Evolutionary conservation across 2,888 invertebrate species (phyloP).

Genomic region (Papilio elwesi): DNA sequence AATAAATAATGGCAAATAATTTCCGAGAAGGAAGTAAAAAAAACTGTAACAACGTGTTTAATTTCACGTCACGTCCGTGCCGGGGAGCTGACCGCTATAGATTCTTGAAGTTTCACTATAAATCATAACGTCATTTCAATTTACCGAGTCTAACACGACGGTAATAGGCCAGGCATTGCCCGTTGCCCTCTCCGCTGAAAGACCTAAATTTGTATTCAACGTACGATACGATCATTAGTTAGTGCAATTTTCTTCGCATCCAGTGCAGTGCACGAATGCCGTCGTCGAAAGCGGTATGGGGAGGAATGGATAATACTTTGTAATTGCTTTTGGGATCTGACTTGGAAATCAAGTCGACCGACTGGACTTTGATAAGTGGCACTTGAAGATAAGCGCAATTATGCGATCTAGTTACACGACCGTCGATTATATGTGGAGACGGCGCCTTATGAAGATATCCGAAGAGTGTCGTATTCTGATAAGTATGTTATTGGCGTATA

Average conservation of each 20-base stretch:
- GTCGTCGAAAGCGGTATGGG: constrained; percentile 62
- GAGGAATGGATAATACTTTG: constrained; percentile 71
- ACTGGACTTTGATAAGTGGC: constrained; percentile 60
- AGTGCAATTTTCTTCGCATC: constrained; percentile 80
- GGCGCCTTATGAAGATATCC: constrained; percentile 34
- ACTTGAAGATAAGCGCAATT: constrained; percentile 54
- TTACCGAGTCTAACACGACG: constrained; percentile 72
- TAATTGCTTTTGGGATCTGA: constrained; percentile 70
- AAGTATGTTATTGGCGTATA: constrained; percentile 29
- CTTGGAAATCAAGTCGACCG: constrained; percentile 62
- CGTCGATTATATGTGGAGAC: constrained; percentile 40
- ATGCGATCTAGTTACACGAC: constrained; percentile 59
- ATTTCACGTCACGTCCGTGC: constrained; percentile 72
- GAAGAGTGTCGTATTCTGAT: constrained; percentile 30
- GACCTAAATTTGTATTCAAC: constrained; percentile 81
- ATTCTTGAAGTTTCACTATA: constrained; percentile 75
- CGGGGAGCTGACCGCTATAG: constrained; percentile 72
- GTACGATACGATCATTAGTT: constrained; percentile 80
- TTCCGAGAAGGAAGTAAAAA: constrained; percentile 17
- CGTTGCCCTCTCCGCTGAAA: constrained; percentile 70
- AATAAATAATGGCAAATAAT: constrained; percentile 21
- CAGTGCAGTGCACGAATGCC: constrained; percentile 67
- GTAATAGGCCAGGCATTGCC: constrained; percentile 61
- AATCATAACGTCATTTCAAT: constrained; percentile 82
- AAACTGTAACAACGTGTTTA: constrained; percentile 44